phyloP scores from a whole-genome alignment of 2,113 vertebrate genomes.

The Heloderma charlesbogerti region DNA sequence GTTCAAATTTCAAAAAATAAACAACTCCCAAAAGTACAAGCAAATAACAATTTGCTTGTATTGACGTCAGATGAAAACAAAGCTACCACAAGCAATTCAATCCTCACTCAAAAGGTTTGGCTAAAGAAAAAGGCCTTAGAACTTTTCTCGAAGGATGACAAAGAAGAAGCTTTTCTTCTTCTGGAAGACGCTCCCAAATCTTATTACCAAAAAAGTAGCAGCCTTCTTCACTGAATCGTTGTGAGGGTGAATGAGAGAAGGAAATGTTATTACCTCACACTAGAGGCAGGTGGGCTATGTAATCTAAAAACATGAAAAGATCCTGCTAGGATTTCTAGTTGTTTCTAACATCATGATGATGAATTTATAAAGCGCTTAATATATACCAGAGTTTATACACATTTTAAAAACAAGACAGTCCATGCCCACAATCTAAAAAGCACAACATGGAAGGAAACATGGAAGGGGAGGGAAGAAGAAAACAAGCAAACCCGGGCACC shows the following conservation, averaged over 20 bases:
- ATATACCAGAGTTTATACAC: not conserved
- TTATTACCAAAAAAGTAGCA: not conserved
- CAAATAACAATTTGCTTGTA: not conserved
- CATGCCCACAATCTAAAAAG: not conserved
- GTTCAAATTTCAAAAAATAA: too few relatives aligned
- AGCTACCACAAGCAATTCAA: not conserved
- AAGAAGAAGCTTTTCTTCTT: not conserved
- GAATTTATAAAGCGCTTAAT: not conserved
- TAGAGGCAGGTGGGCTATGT: not conserved
- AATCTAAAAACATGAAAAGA: not conserved
- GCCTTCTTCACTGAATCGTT: not conserved
- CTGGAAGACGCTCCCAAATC: too few relatives aligned
- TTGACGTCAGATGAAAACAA: not conserved
- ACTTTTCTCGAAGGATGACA: not conserved
- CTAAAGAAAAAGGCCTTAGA: not conserved
- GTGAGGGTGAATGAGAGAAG: not conserved
- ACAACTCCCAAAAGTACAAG: not conserved
- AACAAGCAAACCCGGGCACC: not conserved
- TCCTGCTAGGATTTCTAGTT: not conserved
- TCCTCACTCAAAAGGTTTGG: not conserved
- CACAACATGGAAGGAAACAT: not conserved
- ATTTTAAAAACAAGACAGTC: not conserved
- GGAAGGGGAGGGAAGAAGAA: not conserved
- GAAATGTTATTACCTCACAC: not conserved
- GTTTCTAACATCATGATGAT: not conserved